Evolutionary conservation across 2,888 invertebrate species (phyloP).

Genomic region (Hanleya hanleyi): DNA sequence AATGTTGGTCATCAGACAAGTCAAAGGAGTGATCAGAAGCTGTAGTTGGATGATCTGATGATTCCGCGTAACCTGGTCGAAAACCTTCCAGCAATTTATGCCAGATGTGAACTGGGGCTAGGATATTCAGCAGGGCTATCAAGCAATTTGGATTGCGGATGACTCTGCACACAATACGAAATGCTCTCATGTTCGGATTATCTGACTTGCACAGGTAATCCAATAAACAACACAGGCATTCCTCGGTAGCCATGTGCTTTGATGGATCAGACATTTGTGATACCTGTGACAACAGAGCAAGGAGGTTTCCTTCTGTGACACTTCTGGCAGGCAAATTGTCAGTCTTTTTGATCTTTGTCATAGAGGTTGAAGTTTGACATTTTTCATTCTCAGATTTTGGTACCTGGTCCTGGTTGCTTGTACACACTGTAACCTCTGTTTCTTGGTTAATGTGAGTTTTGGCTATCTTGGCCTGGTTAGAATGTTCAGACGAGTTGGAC

Average conservation of each 20-base stretch:
- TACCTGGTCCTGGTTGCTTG: no score
- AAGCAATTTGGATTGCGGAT: constrained; percentile 60
- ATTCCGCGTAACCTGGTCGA: background rate
- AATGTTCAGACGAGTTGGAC: no score
- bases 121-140: constrained; percentile 48
- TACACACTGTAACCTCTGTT: no score
- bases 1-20: background rate
- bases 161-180: constrained; percentile 54
- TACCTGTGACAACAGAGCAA: constrained; percentile 58
- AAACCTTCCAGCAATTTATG: constrained; percentile 23
- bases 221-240: constrained; percentile 50
- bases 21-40: background rate
- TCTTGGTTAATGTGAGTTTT: no score
- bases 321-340: no score
- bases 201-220: constrained; percentile 51
- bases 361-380: no score
- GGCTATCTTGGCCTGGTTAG: no score
- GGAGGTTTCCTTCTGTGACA: constrained; percentile 53
- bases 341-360: no score
- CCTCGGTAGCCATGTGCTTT: constrained; percentile 43
- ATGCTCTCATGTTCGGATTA: constrained; percentile 49
- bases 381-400: no score
- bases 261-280: constrained; percentile 61
- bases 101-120: constrained; percentile 48
- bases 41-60: background rate